These are phyloP conservation scores for Chamaea fasciata DNA, from an alignment of 2,113 vertebrate genomes.

Conservation along the genomic window DNA sequence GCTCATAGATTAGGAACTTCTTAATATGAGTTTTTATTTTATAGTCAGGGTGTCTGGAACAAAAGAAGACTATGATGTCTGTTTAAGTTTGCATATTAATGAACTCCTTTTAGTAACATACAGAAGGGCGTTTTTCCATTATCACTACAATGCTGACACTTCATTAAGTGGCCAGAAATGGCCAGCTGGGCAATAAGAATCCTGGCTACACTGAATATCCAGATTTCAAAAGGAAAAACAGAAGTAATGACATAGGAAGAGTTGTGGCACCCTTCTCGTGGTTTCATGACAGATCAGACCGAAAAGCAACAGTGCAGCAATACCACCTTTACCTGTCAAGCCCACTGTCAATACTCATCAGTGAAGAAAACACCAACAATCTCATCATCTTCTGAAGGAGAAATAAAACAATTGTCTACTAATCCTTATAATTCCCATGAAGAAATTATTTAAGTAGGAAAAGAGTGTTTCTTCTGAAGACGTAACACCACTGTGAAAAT, in stretches of 20 bases:
- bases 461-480: not conserved
- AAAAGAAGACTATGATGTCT: not conserved
- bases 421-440: not conserved
- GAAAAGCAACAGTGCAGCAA: not conserved
- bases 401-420: not conserved
- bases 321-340: not conserved
- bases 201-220: not conserved
- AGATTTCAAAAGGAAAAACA: not conserved
- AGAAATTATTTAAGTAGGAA: not conserved
- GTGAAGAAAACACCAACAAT: not conserved
- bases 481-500: not conserved
- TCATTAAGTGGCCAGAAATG: not conserved
- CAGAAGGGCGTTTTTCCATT: not conserved
- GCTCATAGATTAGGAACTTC: not conserved
- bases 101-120: not conserved
- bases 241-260: not conserved
- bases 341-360: not conserved
- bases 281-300: not conserved
- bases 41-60: not conserved
- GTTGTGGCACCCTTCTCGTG: not conserved
- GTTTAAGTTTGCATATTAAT: not conserved
- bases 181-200: not conserved
- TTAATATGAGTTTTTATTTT: not conserved
- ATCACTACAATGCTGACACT: not conserved
- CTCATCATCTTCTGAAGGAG: not conserved